phyloP scores from a whole-genome alignment of 2,113 vertebrate species.

The Girardinichthys multiradiatus region DNA sequence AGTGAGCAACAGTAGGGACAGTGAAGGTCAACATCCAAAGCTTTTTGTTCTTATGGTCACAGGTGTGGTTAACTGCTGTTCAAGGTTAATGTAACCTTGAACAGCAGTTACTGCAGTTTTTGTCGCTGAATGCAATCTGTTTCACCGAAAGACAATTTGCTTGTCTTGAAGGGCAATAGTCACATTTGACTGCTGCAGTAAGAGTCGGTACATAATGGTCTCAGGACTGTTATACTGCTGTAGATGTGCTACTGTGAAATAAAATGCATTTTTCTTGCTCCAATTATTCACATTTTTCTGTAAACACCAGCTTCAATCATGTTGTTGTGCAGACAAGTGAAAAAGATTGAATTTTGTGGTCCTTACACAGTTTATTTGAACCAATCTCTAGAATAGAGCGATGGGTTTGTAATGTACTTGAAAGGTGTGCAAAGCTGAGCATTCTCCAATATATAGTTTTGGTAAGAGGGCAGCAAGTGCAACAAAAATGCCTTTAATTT shows the following conservation, averaged over 20 bases:
- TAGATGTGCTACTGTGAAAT: neutral
- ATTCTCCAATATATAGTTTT: too few relatives aligned
- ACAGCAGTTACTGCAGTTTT: neutral
- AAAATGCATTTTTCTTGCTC: neutral
- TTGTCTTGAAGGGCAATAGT: neutral
- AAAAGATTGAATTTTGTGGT: neutral
- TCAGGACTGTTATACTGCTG: neutral
- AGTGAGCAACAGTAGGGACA: neutral
- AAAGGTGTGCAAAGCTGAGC: neutral
- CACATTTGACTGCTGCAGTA: neutral
- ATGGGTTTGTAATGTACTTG: neutral
- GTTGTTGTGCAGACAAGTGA: neutral
- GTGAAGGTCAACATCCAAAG: neutral
- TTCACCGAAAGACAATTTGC: neutral
- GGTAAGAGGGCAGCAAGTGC: too few relatives aligned
- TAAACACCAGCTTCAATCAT: neutral
- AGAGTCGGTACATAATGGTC: neutral
- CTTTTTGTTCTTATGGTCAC: neutral
- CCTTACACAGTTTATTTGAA: neutral
- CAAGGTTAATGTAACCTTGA: too few relatives aligned
- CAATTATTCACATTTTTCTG: too few relatives aligned
- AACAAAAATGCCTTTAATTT: too few relatives aligned
- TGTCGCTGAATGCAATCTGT: neutral
- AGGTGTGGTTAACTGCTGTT: too few relatives aligned
- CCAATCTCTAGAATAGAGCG: neutral